These are phyloP conservation scores for Aldabrachelys gigantea DNA, from an alignment of 2,113 vertebrate genomes.

Conservation along the genomic window DNA sequence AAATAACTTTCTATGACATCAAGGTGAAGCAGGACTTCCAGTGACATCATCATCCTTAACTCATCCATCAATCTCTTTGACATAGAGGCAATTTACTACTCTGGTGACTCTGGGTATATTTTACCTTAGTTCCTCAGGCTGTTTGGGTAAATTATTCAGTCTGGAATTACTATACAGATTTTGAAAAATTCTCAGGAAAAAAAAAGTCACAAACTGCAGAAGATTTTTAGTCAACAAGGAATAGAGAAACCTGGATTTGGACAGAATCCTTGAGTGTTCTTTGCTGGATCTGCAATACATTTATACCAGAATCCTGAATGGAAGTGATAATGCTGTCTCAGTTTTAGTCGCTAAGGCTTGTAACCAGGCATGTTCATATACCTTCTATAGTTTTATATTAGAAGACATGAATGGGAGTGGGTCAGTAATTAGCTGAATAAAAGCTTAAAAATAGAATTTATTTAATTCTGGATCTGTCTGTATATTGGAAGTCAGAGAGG, in stretches of 20 bases:
- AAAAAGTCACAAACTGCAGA: neutral
- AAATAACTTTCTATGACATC: neutral
- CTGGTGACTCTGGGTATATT: fast-evolving
- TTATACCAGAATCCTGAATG: neutral
- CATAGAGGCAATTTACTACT: neutral
- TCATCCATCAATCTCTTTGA: neutral
- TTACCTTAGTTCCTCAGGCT: neutral
- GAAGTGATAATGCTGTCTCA: neutral
- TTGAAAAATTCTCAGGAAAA: neutral
- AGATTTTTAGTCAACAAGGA: neutral
- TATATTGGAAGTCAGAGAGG: neutral
- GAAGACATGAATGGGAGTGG: neutral
- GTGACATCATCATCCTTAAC: neutral
- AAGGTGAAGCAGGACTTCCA: neutral
- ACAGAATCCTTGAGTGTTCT: neutral
- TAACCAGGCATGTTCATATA: neutral
- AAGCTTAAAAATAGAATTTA: neutral
- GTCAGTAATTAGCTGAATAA: constrained; percentile 14
- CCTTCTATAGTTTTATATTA: neutral
- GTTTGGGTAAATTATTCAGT: fast-evolving
- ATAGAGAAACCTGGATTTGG: neutral
- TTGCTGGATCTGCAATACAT: neutral
- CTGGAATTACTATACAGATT: neutral
- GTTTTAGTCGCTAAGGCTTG: neutral
- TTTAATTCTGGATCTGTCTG: neutral